A percentile compares a stretch with the other conserved stretches of the same genome.
phyloP scores from a whole-genome alignment of 2,113 vertebrate genomes.

The Eclectus roratus region DNA sequence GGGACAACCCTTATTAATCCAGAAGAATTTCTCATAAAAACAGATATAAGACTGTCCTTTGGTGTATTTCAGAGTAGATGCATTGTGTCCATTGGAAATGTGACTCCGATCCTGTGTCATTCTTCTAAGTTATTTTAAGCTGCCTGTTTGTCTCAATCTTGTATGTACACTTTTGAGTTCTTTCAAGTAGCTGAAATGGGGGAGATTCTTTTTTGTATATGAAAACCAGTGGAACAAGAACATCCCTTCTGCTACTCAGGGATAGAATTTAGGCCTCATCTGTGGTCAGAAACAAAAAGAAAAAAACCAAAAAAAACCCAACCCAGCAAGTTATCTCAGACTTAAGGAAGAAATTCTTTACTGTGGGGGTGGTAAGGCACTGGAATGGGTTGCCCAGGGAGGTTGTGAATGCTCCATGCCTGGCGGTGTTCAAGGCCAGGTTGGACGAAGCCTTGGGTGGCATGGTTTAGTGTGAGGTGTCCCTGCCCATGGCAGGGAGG shows the following conservation, averaged over 20 bases:
- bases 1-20: background rate
- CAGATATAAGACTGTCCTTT: background rate
- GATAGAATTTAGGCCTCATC: background rate
- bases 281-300: background rate
- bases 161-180: background rate
- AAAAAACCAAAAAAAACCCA: background rate
- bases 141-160: background rate
- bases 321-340: background rate
- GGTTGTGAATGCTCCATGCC: too few relatives aligned
- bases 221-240: background rate
- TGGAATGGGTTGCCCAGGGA: too few relatives aligned
- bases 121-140: background rate
- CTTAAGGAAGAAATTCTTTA: background rate
- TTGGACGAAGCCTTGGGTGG: too few relatives aligned
- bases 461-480: too few relatives aligned
- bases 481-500: too few relatives aligned
- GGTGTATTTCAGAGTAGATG: background rate
- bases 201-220: background rate
- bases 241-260: background rate
- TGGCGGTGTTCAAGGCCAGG: too few relatives aligned
- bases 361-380: too few relatives aligned
- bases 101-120: background rate
- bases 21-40: background rate
- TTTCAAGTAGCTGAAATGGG: background rate
- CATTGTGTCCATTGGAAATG: background rate